A percentile compares a stretch with the other conserved stretches of the same genome.
Evolutionary conservation across 2,888 invertebrate species (phyloP).

Genomic region (Drosophila greeni): DNA sequence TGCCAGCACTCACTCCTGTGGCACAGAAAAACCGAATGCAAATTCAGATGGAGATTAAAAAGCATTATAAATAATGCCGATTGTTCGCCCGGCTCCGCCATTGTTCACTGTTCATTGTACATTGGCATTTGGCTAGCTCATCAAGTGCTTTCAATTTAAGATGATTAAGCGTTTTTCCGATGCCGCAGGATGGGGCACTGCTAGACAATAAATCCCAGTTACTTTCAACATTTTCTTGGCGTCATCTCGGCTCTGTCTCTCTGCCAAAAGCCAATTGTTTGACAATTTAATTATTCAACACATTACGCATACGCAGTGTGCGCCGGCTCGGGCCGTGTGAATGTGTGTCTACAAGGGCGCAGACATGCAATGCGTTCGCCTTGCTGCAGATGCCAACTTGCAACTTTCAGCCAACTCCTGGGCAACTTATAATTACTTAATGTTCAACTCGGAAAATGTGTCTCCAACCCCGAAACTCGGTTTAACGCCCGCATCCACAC

Average conservation of each 20-base stretch:
- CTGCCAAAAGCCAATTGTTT: constrained; percentile 58
- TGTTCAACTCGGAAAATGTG: constrained; percentile 47
- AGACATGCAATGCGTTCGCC: constrained; percentile 41
- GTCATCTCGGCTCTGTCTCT: constrained; percentile 17
- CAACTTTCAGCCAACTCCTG: constrained; percentile 53
- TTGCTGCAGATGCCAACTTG: constrained; percentile 47
- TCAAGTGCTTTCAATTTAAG: constrained; percentile 46
- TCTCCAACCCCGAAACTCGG: constrained; percentile 20
- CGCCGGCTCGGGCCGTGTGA: constrained; percentile 11
- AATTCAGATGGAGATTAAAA: constrained; percentile 44
- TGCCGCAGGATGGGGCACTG: constrained; percentile 15
- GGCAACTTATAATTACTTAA: constrained; percentile 69
- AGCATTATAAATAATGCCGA: constrained; percentile 43
- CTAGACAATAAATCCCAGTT: constrained; percentile 38
- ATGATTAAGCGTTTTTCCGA: constrained; percentile 41
- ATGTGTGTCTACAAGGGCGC: constrained; percentile 26
- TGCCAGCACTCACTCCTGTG: constrained; percentile 18
- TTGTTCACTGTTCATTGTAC: constrained; percentile 24
- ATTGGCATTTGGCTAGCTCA: constrained; percentile 35
- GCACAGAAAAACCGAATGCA: constrained; percentile 28
- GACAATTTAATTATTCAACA: constrained; percentile 65
- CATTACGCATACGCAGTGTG: constrained; percentile 57
- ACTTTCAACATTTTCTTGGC: constrained; percentile 35
- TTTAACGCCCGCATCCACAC: constrained; percentile 25
- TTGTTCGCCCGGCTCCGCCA: constrained; percentile 13